A percentile compares a stretch with the other conserved stretches of the same genome.
phyloP scores from a whole-genome alignment of 53 echinoderm and acorn worm species.

The Echinarachnius parma region DNA sequence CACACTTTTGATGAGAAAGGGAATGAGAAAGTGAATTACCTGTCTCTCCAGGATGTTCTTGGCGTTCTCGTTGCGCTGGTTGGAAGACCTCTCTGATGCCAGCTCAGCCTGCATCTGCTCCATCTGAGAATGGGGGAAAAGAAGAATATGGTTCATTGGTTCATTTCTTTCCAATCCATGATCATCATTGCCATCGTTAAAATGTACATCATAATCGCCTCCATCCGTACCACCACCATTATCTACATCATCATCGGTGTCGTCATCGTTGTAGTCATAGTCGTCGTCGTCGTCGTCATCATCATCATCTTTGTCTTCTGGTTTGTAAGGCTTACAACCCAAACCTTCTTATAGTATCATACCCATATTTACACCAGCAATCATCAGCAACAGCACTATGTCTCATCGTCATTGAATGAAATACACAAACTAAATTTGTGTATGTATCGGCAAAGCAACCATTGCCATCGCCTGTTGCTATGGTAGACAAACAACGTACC shows the following conservation, averaged over 20 bases:
- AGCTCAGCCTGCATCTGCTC: constrained; percentile 89
- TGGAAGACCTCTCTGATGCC: constrained; percentile 81
- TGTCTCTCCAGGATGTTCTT: constrained; percentile 87
- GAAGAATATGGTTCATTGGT: not conserved
- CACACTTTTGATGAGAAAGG: too few species aligned
- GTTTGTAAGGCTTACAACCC: too few species aligned
- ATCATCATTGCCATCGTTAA: not conserved
- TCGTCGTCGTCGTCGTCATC: not conserved
- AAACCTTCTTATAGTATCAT: not conserved
- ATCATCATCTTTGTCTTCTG: not conserved
- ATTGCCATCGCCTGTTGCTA: too few species aligned
- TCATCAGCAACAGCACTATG: not conserved
- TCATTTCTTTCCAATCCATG: not conserved
- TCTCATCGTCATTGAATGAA: too few species aligned
- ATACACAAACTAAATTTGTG: too few species aligned
- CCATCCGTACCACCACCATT: not conserved
- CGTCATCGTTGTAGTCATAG: not conserved
- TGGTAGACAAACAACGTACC: too few species aligned
- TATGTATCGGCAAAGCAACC: too few species aligned
- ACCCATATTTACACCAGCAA: not conserved
- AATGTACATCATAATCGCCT: not conserved
- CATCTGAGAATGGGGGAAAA: constrained; percentile 48
- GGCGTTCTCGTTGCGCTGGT: constrained; percentile 82
- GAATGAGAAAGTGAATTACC: constrained; percentile 60
- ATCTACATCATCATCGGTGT: not conserved